phyloP scores from a whole-genome alignment of 1,140 invertebrate species.

The Pemphigus obesinymphae region DNA sequence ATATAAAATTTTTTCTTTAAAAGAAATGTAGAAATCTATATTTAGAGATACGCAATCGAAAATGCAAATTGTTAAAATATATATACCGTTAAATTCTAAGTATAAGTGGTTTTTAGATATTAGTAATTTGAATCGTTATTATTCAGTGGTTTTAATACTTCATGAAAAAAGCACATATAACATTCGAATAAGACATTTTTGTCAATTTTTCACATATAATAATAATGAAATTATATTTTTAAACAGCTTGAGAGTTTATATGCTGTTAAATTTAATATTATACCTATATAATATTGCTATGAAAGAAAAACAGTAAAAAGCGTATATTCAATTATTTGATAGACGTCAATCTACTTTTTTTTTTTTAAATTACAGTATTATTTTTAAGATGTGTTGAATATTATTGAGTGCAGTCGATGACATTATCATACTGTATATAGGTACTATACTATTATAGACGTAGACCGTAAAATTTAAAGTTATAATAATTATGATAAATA shows the following conservation, averaged over 20 bases:
- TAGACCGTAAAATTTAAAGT: background rate
- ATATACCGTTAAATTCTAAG: too few relatives aligned
- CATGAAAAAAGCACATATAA: background rate
- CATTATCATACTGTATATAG: background rate
- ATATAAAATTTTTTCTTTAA: too few relatives aligned
- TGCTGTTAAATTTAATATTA: background rate
- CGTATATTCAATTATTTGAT: background rate
- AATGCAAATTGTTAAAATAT: too few relatives aligned
- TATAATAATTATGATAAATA: background rate
- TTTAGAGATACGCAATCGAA: too few relatives aligned
- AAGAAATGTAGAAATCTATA: too few relatives aligned
- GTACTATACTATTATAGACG: background rate
- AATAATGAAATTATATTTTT: background rate
- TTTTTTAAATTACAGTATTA: background rate
- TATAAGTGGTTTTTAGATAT: too few relatives aligned
- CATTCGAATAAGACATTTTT: background rate
- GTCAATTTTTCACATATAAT: too few relatives aligned
- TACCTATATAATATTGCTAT: background rate
- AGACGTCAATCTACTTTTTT: background rate
- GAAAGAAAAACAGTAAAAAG: background rate
- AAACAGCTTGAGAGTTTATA: background rate
- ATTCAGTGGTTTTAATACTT: too few relatives aligned
- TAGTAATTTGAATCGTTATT: too few relatives aligned
- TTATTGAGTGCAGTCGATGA: background rate
- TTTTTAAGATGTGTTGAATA: background rate